Conservation (phyloP, 1,140 invertebrate species). For the Drosophila subobscura region DNA sequence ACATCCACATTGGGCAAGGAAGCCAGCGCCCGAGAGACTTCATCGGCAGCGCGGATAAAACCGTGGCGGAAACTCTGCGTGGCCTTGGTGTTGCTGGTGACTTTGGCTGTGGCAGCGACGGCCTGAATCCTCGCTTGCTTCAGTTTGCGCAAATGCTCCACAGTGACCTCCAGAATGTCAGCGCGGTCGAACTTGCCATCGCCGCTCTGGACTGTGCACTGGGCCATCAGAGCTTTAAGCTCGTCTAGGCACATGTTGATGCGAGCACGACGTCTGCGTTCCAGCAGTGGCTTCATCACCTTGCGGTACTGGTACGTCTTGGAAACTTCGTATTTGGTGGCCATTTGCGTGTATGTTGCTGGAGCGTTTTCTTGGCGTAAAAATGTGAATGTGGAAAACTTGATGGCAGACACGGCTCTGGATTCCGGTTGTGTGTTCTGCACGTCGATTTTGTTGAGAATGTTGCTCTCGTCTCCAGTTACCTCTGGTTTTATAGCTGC, state of each 20-base stretch:
- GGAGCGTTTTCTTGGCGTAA: conserved; percentile 12
- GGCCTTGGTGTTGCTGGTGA: conserved; percentile 70
- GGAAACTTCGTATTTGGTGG: conserved; percentile 85
- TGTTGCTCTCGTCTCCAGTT: conserved; percentile 68
- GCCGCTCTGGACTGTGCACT: conserved; percentile 90
- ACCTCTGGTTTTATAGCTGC: conserved; percentile 78
- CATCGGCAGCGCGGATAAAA: conserved; percentile 95
- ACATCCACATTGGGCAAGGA: conserved; percentile 93
- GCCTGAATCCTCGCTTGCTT: conserved; percentile 84
- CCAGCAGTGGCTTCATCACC: conserved; percentile 98
- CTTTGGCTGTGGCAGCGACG: conserved; percentile 56
- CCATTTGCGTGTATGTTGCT: conserved; percentile 55
- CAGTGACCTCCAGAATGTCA: conserved; percentile 97
- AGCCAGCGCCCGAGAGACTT: conserved; percentile 94
- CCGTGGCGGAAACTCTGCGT: conserved; percentile 92
- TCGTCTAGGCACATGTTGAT: conserved; percentile 98
- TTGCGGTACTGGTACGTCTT: conserved; percentile 96
- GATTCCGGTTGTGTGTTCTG: conserved; percentile 38
- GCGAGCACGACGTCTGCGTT: conserved; percentile 95
- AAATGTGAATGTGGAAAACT: conserved; percentile 8
- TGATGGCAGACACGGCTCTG: background rate
- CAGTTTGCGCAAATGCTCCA: conserved; percentile 94
- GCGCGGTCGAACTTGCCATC: conserved; percentile 98
- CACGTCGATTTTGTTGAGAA: conserved; percentile 74
- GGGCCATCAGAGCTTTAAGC: conserved; percentile 95